Evolutionary conservation across 1,140 invertebrate species (phyloP), one percentile per base, ranked within the genome.

Genomic region (Pantala flavescens): DNA sequence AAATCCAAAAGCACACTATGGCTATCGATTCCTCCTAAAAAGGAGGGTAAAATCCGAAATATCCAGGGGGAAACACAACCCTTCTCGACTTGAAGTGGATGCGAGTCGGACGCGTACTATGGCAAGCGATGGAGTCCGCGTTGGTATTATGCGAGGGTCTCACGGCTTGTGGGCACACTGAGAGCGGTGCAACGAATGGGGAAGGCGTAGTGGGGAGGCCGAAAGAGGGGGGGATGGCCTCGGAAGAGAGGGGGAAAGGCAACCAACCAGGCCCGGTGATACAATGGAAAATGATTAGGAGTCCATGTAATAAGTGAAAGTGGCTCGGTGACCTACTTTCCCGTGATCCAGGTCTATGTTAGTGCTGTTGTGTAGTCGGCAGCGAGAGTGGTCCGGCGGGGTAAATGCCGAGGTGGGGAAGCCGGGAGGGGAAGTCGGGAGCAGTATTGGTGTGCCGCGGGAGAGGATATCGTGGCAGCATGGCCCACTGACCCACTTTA

Each of bases 251-350:
- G 19, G 70, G n/a, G 70, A 9, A n/a, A 24, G 74, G 21, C 21
- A 72, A 23, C n/a, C 23, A 21, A 12, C n/a, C 74, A 72, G 23
- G 70, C 24, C 72, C 28, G 82, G 83, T 83, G 82, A 81, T 84
- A 86, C 86, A 86, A 86, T 85, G 85, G 84, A 86, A 85, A 86
- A 86, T 85, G 85, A 87, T 86, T 86, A 86, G 84, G 83, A 84
- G 83, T 16, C 85, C 85, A 86, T 87, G 86, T 86, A 87, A 87
- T 87, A 87, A 87, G 86, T 88, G 86, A 87, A 87, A 88, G 86
- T 88, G 86, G 86, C 83, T 85, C 82, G 28, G 70, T 86, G 86
- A 88, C 87, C 86, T 83, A 87, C 85, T 87, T 87, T 87, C 85
- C 84, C 84, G 49, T 63, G 49, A 63, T 19, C 49, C 49, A 63